Evolutionary conservation across 2,888 invertebrate genomes (phyloP), one percentile per base, ranked within the genome.

Genomic region (Trachelus tabidus): DNA sequence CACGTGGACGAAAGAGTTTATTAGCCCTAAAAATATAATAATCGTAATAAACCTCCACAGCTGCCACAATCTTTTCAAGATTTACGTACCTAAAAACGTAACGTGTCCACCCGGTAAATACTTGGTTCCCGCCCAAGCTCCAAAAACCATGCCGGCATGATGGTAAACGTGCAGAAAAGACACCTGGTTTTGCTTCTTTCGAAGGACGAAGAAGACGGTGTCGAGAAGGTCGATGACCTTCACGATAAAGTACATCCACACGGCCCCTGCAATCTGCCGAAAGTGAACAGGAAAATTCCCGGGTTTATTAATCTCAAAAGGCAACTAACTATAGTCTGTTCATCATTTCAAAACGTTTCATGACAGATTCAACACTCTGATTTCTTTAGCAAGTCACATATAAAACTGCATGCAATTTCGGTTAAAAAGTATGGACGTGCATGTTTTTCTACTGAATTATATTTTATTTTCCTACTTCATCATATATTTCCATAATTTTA

Each of bases 91-190:
- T 83, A 91, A 75, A 77, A 90, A 88, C 11, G 87, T 89, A 3
- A 83, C 80, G 37, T 90, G 91, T 74, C 92, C 92, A 92, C 95
- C 94, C 83, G 94, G 92, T 0, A 93, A 85, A 85, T 94, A 95
- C 92, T 94, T 95, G 1, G 91, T 88, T 3, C 92, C 94, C 30
- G 92, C 89, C 95, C 96, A 97, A 79, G 93, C 92, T 0, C 94
- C 93, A 9, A 94, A 68, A 0, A 95, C 94, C 97, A 98, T 97
- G 0, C 96, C 96, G 0, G 94, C 93, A 89, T 98, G 97, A 90
- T 98, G 97, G 88, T 97, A 97, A 9, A 97, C 94, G 88, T 98
- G 97, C 37, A 98, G 93, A 87, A 97, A 97, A 3, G 96, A 94
- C 30, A 97, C 93, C 92, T 98, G 97, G 79, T 94, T 95, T 83